Base-by-base conservation (phyloP, 2,888 invertebrate genomes). In the Fragum fragum region DNA sequence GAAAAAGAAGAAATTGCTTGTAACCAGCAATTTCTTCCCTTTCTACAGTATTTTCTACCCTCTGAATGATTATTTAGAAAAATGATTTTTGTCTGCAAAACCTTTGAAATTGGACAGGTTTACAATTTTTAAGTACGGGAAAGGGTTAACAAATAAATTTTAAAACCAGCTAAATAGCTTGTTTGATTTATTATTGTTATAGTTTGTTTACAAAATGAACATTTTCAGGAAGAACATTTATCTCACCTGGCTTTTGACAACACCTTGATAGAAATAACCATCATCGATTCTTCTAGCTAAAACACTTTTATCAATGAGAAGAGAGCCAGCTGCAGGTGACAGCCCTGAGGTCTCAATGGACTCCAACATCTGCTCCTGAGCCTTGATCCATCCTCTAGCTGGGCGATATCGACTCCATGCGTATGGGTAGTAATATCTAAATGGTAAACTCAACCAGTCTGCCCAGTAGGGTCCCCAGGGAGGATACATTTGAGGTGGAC, bases 201-300 rank as follows among this genome's bases (percentile, higher is more conserved):
- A n/a, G n/a, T n/a, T n/a, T n/a, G n/a, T n/a, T n/a, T n/a, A n/a
- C n/a, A n/a, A n/a, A n/a, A n/a, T n/a, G n/a, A n/a, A n/a, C n/a
- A n/a, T n/a, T n/a, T n/a, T n/a, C n/a, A n/a, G n/a, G n/a, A n/a
- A n/a, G n/a, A n/a, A n/a, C n/a, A 9, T 36, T 3, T 36, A 36
- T 14, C 84, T 88, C 76, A 94, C 94, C 91, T 94, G 94, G 85
- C 92, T 93, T 81, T 94, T 92, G 9, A 94, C 93, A 21, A 86
- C 91, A 36, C 93, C 94, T 29, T 89, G 81, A 82, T 94, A 94
- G 86, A 93, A 94, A 71, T 91, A 91, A 2, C 94, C 94, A 91
- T 94, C 94, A 69, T 90, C 90, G 53, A 93, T 84, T 42, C 93
- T 83, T 59, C 94, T 75, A 6, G 94, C 94, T 39, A 94, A 80